Percentiles rank a stretch among this genome's conserved stretches.
Evolutionary conservation across 92 coral and sea anemone genomes (phyloP).

Genomic region (Phymanthus crucifer): DNA sequence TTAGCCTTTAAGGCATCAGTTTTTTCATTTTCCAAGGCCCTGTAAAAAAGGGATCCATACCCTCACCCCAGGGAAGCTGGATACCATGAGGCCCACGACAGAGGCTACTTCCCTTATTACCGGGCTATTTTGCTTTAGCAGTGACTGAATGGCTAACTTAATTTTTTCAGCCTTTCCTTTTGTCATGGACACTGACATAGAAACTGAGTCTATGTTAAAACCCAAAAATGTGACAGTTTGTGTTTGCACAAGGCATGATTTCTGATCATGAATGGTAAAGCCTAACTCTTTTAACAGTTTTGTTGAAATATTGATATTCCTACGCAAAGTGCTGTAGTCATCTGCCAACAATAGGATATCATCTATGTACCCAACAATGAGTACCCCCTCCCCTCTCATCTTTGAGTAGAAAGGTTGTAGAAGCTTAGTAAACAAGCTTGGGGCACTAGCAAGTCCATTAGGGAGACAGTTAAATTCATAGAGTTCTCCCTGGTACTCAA

Average conservation of each 20-base stretch:
- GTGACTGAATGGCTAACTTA: neutral
- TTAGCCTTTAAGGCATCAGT: conserved; percentile 4
- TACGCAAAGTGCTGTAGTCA: conserved; percentile 16
- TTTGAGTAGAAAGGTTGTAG: conserved; percentile 25
- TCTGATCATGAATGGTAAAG: conserved; percentile 40
- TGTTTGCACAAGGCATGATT: conserved; percentile 33
- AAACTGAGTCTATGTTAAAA: conserved; percentile 9
- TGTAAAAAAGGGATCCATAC: neutral
- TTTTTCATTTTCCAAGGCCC: neutral
- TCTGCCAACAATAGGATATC: conserved; percentile 33
- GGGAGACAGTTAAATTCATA: conserved; percentile 58
- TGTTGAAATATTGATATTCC: conserved; percentile 11
- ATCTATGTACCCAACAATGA: conserved; percentile 24
- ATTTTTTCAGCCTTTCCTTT: conserved; percentile 23
- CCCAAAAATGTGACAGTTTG: conserved; percentile 38
- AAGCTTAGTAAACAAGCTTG: conserved; percentile 37
- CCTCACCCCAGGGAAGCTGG: conserved; percentile 7
- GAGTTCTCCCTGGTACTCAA: conserved; percentile 39
- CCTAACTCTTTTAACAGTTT: conserved; percentile 34
- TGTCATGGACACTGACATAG: conserved; percentile 8
- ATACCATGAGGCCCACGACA: conserved; percentile 24
- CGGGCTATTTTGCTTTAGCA: neutral
- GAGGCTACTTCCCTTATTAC: conserved; percentile 31
- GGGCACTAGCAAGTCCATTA: conserved; percentile 44
- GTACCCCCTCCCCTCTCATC: conserved; percentile 30